These are phyloP conservation scores for Octopus sinensis DNA, from an alignment of 1,140 invertebrate species.

Conservation along the genomic window DNA sequence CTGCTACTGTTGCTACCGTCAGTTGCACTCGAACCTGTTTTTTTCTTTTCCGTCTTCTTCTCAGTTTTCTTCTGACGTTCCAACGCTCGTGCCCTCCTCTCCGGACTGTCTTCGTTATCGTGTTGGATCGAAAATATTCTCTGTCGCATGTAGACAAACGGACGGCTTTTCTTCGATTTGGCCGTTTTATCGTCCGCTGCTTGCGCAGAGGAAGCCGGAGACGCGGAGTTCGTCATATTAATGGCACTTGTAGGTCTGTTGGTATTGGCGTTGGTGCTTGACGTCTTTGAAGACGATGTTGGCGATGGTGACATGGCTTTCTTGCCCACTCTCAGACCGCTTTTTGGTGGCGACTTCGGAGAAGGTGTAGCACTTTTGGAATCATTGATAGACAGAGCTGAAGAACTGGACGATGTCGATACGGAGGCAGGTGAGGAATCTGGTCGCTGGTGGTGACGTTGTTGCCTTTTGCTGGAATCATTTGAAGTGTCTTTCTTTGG, in stretches of 20 bases:
- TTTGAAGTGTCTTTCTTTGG: conserved; percentile 34
- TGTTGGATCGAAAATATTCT: conserved; percentile 49
- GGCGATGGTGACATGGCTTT: conserved; percentile 25
- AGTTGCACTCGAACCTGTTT: neutral
- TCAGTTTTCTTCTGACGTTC: conserved; percentile 9
- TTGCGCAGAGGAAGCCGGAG: neutral
- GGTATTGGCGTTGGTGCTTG: neutral
- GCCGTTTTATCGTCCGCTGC: conserved; percentile 27
- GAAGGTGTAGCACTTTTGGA: conserved; percentile 20
- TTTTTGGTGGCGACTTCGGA: conserved; percentile 17
- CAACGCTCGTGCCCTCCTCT: conserved; percentile 22
- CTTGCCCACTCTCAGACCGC: neutral
- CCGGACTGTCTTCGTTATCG: conserved; percentile 41
- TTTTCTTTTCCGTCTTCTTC: neutral
- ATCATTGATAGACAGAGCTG: conserved; percentile 24
- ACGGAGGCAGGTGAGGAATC: neutral
- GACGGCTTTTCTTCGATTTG: conserved; percentile 35
- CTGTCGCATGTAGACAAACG: conserved; percentile 49
- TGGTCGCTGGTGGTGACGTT: too few species aligned
- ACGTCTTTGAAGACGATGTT: conserved; percentile 12
- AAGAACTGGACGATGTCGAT: conserved; percentile 15
- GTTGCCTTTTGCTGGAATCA: conserved; percentile 6
- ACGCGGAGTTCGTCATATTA: neutral
- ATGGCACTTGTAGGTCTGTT: too few species aligned
- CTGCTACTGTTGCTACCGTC: neutral